Conservation (phyloP, 2,888 invertebrate species). For the Fragum sueziense region DNA sequence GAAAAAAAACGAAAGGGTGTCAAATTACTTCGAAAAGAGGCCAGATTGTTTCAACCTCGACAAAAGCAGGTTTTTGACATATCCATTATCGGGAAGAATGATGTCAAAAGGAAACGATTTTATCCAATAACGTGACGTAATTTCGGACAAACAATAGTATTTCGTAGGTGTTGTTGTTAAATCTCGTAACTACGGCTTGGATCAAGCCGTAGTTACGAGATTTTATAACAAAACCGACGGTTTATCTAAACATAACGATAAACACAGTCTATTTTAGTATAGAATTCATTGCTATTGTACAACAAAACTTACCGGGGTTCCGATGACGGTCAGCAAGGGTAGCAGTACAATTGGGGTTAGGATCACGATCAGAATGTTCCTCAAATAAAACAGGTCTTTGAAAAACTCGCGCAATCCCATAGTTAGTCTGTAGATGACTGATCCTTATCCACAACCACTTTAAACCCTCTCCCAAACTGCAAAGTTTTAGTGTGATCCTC, state of each 20-base stretch:
- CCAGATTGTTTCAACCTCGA: background rate
- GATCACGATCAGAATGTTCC: slow-evolving; percentile 55
- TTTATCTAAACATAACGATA: too few relatives aligned
- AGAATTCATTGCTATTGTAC: too few relatives aligned
- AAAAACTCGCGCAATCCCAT: slow-evolving; percentile 33
- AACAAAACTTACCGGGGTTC: slow-evolving; percentile 51
- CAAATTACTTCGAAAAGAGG: background rate
- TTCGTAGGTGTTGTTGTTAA: too few relatives aligned
- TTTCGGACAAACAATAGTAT: too few relatives aligned
- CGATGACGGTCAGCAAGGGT: slow-evolving; percentile 51
- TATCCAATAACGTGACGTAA: background rate
- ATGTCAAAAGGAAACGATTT: background rate
- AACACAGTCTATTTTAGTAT: too few relatives aligned
- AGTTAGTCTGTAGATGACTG: too few relatives aligned
- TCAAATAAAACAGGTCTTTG: slow-evolving; percentile 49
- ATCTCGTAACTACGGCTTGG: too few relatives aligned
- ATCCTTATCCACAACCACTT: too few relatives aligned
- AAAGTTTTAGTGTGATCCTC: too few relatives aligned
- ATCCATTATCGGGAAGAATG: background rate
- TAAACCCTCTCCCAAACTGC: too few relatives aligned
- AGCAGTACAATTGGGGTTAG: slow-evolving; percentile 60
- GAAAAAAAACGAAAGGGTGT: background rate
- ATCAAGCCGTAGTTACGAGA: too few relatives aligned
- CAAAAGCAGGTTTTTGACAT: background rate
- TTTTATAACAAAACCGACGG: too few relatives aligned